phyloP scores from a whole-genome alignment of 2,888 invertebrate genomes.

The Macaria notata region DNA sequence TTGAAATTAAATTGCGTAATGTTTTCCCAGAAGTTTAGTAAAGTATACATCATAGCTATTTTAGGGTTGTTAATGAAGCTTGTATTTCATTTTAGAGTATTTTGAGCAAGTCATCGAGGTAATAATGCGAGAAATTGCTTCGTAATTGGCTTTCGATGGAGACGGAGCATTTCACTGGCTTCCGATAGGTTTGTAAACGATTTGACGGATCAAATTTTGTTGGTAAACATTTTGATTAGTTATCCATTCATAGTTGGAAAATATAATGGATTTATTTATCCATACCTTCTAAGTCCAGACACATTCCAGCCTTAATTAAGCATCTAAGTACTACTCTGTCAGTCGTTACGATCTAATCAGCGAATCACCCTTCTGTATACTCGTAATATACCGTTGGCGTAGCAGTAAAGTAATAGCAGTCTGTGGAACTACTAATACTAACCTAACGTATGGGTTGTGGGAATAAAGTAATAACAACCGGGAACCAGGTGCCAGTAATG shows the following conservation, averaged over 20 bases:
- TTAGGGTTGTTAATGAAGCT: neutral
- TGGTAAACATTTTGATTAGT: too few relatives aligned
- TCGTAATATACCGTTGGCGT: neutral
- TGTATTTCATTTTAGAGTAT: constrained; percentile 9
- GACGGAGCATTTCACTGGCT: constrained; percentile 19
- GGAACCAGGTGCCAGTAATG: constrained; percentile 37
- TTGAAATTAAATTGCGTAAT: constrained; percentile 21
- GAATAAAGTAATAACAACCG: constrained; percentile 34
- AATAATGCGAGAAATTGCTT: constrained; percentile 52
- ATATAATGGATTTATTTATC: too few relatives aligned
- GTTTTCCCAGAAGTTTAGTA: constrained; percentile 23
- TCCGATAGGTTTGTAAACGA: too few relatives aligned
- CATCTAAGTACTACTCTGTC: too few relatives aligned
- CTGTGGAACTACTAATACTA: too few relatives aligned
- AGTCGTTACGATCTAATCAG: too few relatives aligned
- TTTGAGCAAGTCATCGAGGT: constrained; percentile 56
- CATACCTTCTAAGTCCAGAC: too few relatives aligned
- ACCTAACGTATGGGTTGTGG: too few relatives aligned
- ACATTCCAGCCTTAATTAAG: too few relatives aligned
- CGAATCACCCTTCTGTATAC: constrained; percentile 1
- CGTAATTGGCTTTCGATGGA: constrained; percentile 53
- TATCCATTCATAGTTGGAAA: too few relatives aligned
- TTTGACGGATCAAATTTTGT: too few relatives aligned
- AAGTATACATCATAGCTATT: constrained; percentile 3
- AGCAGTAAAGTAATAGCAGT: neutral